A percentile compares a stretch with the other conserved stretches of the same genome.
Evolutionary conservation across 2,113 vertebrate species (phyloP).

Genomic region (Monarcha castaneiventris): DNA sequence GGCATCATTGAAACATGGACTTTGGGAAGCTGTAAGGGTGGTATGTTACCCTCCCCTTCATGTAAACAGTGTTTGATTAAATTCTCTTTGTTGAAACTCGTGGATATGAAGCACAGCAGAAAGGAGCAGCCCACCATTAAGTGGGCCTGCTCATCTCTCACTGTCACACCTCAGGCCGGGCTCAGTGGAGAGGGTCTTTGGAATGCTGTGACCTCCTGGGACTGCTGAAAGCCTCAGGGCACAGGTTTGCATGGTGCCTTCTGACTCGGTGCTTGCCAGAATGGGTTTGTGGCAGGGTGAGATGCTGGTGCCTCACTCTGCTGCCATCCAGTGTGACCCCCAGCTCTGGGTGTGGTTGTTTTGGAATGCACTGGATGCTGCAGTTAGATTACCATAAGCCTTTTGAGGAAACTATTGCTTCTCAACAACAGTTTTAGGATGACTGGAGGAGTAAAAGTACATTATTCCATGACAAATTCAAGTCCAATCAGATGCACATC

Average conservation of each 20-base stretch:
- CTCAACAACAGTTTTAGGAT: background rate
- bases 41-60: background rate
- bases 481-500: background rate
- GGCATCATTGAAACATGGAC: background rate
- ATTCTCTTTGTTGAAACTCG: background rate
- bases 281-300: background rate
- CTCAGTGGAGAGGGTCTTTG: rapidly evolving
- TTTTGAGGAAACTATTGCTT: background rate
- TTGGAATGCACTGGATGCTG: background rate
- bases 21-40: background rate
- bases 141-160: rapidly evolving
- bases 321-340: background rate
- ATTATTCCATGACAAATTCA: background rate
- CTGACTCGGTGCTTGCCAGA: rapidly evolving
- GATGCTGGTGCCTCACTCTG: rapidly evolving
- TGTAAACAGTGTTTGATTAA: too few species aligned
- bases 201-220: background rate
- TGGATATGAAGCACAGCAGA: background rate
- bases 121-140: background rate
- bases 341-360: background rate
- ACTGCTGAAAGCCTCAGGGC: rapidly evolving
- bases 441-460: background rate
- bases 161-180: rapidly evolving
- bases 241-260: background rate
- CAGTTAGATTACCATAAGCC: rapidly evolving